Percentiles rank a stretch among this genome's conserved stretches.
phyloP scores from a whole-genome alignment of 1,140 invertebrate species.

The Parapsyche elsis region DNA sequence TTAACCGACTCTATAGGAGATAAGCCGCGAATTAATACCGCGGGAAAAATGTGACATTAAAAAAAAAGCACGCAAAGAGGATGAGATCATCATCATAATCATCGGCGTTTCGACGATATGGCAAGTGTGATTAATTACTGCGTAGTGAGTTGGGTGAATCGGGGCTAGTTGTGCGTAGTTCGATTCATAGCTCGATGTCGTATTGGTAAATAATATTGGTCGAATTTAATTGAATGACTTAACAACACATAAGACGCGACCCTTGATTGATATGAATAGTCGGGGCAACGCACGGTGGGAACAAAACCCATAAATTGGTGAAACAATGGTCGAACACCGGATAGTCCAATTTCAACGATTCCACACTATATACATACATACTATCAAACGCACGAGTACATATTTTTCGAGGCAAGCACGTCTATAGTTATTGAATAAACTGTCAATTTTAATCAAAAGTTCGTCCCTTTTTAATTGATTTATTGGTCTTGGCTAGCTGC shows the following conservation, averaged over 20 bases:
- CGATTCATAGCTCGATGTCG: neutral
- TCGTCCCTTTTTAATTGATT: slow-evolving; percentile 57
- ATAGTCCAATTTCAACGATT: slow-evolving; percentile 53
- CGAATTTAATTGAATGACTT: slow-evolving; percentile 31
- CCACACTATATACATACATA: neutral
- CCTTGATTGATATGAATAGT: slow-evolving; percentile 17
- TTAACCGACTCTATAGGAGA: neutral
- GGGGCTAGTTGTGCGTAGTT: neutral
- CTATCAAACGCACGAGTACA: neutral
- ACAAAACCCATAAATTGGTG: slow-evolving; percentile 1
- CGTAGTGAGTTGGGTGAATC: slow-evolving; percentile 17
- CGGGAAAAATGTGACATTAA: neutral
- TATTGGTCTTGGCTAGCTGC: slow-evolving; percentile 42
- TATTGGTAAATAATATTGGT: slow-evolving; percentile 23
- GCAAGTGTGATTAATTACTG: slow-evolving; percentile 45
- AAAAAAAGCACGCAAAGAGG: neutral
- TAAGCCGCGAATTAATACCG: neutral
- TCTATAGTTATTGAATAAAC: slow-evolving; percentile 55
- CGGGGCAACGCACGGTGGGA: neutral
- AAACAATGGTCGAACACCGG: slow-evolving; percentile 46
- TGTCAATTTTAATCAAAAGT: slow-evolving; percentile 56
- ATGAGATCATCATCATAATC: slow-evolving; percentile 38
- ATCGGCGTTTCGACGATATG: slow-evolving; percentile 26
- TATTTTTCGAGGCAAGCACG: slow-evolving; percentile 20
- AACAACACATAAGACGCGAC: slow-evolving; percentile 14